Conservation (phyloP, 2,888 invertebrate species). For the Polymixis flavicincta region DNA sequence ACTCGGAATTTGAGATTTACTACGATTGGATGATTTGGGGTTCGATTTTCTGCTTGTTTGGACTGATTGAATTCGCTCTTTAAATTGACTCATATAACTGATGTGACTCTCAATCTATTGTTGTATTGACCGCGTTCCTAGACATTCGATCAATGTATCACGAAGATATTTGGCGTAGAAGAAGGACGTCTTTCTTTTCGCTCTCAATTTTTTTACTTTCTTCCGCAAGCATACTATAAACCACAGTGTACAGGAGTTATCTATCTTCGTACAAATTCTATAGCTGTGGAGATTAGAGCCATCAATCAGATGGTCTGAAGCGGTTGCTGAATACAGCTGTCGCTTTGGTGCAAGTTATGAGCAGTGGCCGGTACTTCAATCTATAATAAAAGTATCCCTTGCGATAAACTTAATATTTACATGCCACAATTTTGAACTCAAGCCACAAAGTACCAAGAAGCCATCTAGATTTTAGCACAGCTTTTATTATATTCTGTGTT, state of each 20-base stretch:
- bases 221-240: conserved; percentile 67
- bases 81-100: conserved; percentile 81
- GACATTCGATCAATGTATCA: conserved; percentile 28
- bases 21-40: conserved; percentile 89
- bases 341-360: conserved; percentile 69
- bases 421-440: background rate
- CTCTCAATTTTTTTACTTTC: conserved; percentile 51
- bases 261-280: conserved; percentile 79
- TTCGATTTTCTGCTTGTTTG: conserved; percentile 90
- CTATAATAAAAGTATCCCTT: conserved; percentile 21
- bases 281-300: conserved; percentile 83
- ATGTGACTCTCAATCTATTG: conserved; percentile 65
- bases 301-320: conserved; percentile 83
- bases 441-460: conserved; percentile 22
- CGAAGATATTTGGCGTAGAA: conserved; percentile 7
- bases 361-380: conserved; percentile 32
- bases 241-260: conserved; percentile 72
- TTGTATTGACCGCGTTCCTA: conserved; percentile 43
- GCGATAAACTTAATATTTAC: conserved; percentile 10
- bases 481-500: conserved; percentile 22
- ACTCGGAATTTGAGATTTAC: conserved; percentile 89
- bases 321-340: conserved; percentile 76
- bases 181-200: conserved; percentile 19
- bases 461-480: conserved; percentile 23
- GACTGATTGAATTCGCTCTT: conserved; percentile 87